Conservation (phyloP, 2,797 vertebrate species). For the Odontamblyopus lacepedii region DNA sequence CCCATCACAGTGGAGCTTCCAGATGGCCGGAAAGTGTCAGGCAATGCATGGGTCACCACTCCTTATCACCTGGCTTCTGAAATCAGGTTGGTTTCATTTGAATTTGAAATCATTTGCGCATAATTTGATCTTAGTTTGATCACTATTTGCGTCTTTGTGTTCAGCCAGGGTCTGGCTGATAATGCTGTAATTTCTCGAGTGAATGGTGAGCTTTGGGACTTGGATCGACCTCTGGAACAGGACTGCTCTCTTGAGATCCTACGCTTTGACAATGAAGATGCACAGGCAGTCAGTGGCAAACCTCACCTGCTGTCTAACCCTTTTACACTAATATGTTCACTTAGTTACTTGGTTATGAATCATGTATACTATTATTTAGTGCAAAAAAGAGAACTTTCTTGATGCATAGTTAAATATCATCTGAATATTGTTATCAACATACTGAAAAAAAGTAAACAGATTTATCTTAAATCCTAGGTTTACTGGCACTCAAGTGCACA, state of each 20-base stretch:
- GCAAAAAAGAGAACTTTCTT: too few relatives aligned
- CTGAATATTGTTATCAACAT: too few relatives aligned
- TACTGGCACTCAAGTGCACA: constrained; percentile 99
- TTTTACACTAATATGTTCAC: not conserved
- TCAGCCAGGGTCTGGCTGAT: constrained; percentile 85
- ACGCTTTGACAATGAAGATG: constrained; percentile 87
- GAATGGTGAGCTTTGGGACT: constrained; percentile 88
- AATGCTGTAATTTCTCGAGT: constrained; percentile 87
- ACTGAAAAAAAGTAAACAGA: not conserved
- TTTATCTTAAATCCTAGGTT: constrained; percentile 75
- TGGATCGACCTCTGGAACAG: constrained; percentile 88
- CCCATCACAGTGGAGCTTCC: constrained; percentile 80
- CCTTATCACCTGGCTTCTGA: constrained; percentile 85
- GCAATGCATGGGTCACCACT: constrained; percentile 86
- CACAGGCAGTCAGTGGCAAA: constrained; percentile 84
- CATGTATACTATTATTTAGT: not conserved
- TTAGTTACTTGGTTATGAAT: not conserved
- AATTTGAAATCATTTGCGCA: not conserved
- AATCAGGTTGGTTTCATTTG: constrained; percentile 80
- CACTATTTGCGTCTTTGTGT: not conserved
- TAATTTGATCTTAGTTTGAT: not conserved
- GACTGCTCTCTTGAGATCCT: constrained; percentile 87
- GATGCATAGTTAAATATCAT: too few relatives aligned
- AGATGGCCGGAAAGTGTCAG: constrained; percentile 74
- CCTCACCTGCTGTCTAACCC: not conserved